These are phyloP conservation scores for Notarius lentiginosus DNA, from an alignment of 2,113 vertebrate species.

Conservation along the genomic window DNA sequence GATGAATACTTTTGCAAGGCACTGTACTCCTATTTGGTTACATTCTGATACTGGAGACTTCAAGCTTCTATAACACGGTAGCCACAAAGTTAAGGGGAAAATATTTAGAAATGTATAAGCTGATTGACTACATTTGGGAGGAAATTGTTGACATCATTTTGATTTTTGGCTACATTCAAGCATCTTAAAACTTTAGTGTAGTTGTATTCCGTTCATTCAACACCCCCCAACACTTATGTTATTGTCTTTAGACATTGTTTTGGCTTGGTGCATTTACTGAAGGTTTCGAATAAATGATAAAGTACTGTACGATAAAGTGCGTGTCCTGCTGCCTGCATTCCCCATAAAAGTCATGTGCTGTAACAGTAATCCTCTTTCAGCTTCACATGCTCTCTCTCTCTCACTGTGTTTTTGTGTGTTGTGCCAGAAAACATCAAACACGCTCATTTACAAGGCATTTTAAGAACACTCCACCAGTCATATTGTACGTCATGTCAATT, in stretches of 20 bases:
- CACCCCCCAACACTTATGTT: not conserved
- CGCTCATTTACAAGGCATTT: not conserved
- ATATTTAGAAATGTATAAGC: not conserved
- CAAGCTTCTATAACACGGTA: not conserved
- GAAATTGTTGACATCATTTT: not conserved
- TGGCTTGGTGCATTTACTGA: not conserved
- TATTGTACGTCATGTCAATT: not conserved
- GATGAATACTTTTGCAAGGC: no score
- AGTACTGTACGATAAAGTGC: conserved; percentile 20
- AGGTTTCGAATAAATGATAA: conserved; percentile 9
- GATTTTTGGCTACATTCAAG: not conserved
- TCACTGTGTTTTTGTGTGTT: conserved; percentile 2
- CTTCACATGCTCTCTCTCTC: conserved; percentile 60
- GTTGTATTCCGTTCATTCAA: not conserved
- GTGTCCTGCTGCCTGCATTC: conserved; percentile 57
- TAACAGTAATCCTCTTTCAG: conserved; percentile 69
- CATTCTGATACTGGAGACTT: no score
- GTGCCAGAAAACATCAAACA: not conserved
- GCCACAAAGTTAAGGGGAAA: not conserved
- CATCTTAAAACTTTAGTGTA: not conserved
- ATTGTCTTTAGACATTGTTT: not conserved
- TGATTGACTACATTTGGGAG: not conserved
- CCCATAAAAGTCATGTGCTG: conserved; percentile 68
- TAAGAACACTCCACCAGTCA: not conserved
- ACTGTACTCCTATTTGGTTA: no score